Evolutionary conservation across 2,888 invertebrate species (phyloP).

Genomic region (Theodoxus fluviatilis): DNA sequence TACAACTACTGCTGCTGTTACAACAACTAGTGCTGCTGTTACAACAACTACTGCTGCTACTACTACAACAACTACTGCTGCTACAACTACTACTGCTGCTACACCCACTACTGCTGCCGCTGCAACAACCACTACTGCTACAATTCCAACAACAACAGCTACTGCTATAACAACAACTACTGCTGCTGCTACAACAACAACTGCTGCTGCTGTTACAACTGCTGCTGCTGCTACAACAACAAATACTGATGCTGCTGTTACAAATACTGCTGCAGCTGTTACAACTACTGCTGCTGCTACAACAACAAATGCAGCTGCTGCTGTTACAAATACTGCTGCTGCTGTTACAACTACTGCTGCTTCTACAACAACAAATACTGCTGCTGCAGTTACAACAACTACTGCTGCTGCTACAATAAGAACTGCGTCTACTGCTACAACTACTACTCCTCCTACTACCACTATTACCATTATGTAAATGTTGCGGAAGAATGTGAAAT

Average conservation of each 20-base stretch:
- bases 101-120: not conserved
- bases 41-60: not conserved
- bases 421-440: conserved; percentile 18
- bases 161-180: not conserved
- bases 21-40: not conserved
- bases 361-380: conserved; percentile 18
- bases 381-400: not conserved
- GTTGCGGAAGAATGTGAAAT: too few relatives aligned
- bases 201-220: not conserved
- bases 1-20: not conserved
- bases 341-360: conserved; percentile 19
- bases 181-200: not conserved
- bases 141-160: not conserved
- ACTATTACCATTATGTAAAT: not conserved
- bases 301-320: conserved; percentile 10
- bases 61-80: not conserved
- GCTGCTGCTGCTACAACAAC: conserved; percentile 17
- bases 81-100: not conserved
- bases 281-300: conserved; percentile 18
- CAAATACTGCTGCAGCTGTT: conserved; percentile 14
- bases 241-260: conserved; percentile 16
- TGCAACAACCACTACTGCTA: not conserved
- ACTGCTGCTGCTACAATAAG: conserved; percentile 12
- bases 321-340: conserved; percentile 17
- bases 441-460: conserved; percentile 7